Conservation (phyloP, 2,797 vertebrate species). For the Prionace glauca region DNA sequence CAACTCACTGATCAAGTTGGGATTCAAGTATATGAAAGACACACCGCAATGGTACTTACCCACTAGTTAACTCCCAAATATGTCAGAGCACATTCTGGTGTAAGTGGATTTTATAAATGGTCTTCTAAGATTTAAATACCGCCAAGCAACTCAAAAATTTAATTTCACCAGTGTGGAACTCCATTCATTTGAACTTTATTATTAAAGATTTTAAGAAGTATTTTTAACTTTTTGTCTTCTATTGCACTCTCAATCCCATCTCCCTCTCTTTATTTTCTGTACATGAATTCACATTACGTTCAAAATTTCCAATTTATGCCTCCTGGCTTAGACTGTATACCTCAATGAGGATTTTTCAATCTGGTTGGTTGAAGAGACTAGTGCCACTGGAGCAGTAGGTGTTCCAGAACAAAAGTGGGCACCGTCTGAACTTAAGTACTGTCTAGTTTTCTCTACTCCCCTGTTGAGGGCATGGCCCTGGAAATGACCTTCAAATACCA, state of each 20-base stretch:
- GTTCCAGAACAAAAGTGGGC: no score
- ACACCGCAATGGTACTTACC: background rate
- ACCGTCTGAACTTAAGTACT: no score
- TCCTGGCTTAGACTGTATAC: background rate
- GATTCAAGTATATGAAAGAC: background rate
- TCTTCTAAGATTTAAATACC: background rate
- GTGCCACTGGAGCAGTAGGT: no score
- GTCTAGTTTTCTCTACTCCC: background rate
- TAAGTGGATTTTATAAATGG: background rate
- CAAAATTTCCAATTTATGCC: background rate
- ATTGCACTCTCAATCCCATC: background rate
- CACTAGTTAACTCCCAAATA: background rate
- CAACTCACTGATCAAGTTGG: background rate
- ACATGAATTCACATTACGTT: background rate
- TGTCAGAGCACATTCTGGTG: background rate
- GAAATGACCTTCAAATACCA: background rate
- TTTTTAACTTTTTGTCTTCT: background rate
- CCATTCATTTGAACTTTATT: background rate
- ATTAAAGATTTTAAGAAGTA: background rate
- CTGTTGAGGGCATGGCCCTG: background rate
- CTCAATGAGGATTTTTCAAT: background rate
- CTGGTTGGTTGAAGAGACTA: background rate
- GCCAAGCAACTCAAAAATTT: background rate
- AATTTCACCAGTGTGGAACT: background rate
- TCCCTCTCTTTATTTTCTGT: background rate